A percentile compares a stretch with the other conserved stretches of the same genome.
These are phyloP conservation scores for Macroteleia sp. DNA, from an alignment of 2,888 invertebrate genomes.

Conservation along the genomic window DNA sequence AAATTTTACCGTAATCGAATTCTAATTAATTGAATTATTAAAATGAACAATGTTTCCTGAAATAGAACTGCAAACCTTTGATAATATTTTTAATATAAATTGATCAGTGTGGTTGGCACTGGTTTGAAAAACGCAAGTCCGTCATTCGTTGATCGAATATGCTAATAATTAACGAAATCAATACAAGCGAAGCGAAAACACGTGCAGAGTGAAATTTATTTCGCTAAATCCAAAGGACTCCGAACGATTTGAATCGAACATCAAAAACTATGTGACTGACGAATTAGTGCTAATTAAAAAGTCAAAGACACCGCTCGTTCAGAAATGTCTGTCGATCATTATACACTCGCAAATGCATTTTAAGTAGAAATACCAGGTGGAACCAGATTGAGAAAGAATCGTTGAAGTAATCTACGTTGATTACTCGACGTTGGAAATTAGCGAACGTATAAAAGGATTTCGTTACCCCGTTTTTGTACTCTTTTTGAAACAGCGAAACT, in stretches of 20 bases:
- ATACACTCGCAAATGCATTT: constrained; percentile 2
- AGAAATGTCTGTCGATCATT: constrained; percentile 31
- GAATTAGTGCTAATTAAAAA: constrained; percentile 15
- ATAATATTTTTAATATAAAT: no score
- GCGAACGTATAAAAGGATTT: constrained; percentile 55
- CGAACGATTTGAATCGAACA: neutral
- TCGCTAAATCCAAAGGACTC: neutral
- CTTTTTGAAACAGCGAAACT: constrained; percentile 43
- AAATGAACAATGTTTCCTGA: no score
- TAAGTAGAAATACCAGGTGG: constrained; percentile 8
- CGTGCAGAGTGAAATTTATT: neutral
- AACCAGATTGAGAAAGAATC: constrained; percentile 20
- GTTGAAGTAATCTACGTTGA: constrained; percentile 34
- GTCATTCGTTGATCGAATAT: no score
- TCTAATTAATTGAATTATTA: no score
- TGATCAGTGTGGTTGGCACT: no score
- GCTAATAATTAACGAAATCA: no score
- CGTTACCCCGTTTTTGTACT: constrained; percentile 38
- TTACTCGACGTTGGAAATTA: constrained; percentile 42
- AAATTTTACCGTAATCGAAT: no score
- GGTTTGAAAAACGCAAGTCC: no score
- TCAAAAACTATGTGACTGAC: neutral
- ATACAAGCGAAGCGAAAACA: no score
- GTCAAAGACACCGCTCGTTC: constrained; percentile 4
- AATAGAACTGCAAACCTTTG: no score